Base-by-base conservation (phyloP, 2,113 vertebrate genomes). In the Zapus hudsonius region DNA sequence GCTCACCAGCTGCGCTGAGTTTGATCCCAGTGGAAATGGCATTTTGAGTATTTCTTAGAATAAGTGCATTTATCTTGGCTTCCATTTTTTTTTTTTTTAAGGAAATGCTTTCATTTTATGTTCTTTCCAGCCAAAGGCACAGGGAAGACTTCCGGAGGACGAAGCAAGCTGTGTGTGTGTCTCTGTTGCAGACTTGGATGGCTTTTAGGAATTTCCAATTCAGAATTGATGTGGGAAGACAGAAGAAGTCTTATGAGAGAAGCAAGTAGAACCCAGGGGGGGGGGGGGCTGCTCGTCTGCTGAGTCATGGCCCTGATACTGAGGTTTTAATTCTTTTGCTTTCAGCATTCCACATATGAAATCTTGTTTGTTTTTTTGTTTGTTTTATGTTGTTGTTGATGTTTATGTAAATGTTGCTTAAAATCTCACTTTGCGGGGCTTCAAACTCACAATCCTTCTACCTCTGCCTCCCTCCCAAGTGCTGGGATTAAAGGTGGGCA, bases 11-110 rank as follows among this genome's bases (percentile, higher is more conserved):
- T 87, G 23, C 19, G 52, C 3, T 55, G 91, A 89, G 31, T 94
- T 86, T 87, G 84, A 81, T 93, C 86, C 78, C 36, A 90, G 36
- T 17, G 33, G 94, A 90, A 94, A 86, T 79, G 93, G 95, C 40
- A 89, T 96, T 78, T 93, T 93, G 23, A 64, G 96, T 97, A 75
- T 91, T 96, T 93, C 42, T 95, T 94, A 82, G 87, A 95, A 96
- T 76, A 91, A 93, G 70, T 47, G 78, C 86, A 64, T 70, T 97
- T 95, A 74, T 84, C 84, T 97, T 82, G 52, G 90, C 78, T 96
- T 89, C 83, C 63, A 29, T 61, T 91, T 78, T 95, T 95, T 52
- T 33, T 61, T 91, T 78, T 95, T 95, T 52, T 33, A 55, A 91
- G 90, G 83, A 96, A 96, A 90, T 64, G 36, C 47, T 84, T 97